phyloP scores from a whole-genome alignment of 2,888 invertebrate species.

The Yponomeuta evonymella region DNA sequence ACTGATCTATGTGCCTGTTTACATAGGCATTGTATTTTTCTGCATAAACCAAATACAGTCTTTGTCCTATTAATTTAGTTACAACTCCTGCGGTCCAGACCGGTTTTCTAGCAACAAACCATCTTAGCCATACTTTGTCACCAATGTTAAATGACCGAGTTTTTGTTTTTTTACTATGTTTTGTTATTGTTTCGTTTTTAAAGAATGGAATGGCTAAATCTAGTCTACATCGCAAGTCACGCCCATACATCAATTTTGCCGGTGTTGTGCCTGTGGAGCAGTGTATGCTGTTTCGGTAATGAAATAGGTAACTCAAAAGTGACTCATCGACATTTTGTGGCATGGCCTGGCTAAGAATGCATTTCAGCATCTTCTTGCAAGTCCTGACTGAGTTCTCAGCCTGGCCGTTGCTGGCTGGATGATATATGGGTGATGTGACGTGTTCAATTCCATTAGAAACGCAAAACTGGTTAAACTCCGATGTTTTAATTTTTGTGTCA shows the following conservation, averaged over 20 bases:
- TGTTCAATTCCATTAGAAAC: constrained; percentile 13
- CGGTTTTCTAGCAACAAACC: constrained; percentile 7
- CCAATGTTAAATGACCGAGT: neutral
- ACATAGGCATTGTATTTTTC: neutral
- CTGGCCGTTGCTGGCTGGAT: constrained; percentile 19
- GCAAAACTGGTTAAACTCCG: constrained; percentile 10
- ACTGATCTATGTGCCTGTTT: neutral
- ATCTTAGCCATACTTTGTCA: constrained; percentile 4
- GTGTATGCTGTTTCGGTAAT: constrained; percentile 4
- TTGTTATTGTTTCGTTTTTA: neutral
- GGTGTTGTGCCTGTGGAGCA: constrained; percentile 5
- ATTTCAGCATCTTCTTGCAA: constrained; percentile 20
- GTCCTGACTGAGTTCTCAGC: constrained; percentile 18
- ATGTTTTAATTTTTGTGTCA: constrained; percentile 12
- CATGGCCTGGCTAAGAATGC: neutral
- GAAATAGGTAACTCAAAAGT: neutral
- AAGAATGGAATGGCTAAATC: neutral
- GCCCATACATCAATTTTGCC: constrained; percentile 10
- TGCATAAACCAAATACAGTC: neutral
- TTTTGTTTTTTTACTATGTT: neutral
- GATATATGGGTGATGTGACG: constrained; percentile 15
- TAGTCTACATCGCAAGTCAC: neutral
- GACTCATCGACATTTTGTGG: neutral
- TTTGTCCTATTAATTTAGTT: neutral
- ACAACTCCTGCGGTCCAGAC: neutral